A percentile compares a stretch with the other conserved stretches of the same genome.
phyloP scores from a whole-genome alignment of 2,113 vertebrate species.

The Microtus ochrogaster region DNA sequence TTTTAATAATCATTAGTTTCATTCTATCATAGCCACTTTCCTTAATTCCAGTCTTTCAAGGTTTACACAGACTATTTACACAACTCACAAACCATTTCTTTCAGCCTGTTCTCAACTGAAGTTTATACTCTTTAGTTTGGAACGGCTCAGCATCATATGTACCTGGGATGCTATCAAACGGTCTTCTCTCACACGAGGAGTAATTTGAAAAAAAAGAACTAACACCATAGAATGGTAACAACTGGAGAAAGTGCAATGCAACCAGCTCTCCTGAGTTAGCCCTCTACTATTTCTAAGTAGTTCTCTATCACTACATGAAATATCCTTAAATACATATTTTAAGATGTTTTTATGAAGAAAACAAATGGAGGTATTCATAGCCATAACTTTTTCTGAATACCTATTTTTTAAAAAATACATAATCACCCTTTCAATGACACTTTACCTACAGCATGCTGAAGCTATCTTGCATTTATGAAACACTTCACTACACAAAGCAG shows the following conservation, averaged over 20 bases:
- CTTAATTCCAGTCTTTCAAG: not conserved
- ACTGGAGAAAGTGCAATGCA: not conserved
- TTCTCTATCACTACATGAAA: not conserved
- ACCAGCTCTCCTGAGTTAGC: not conserved
- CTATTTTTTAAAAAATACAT: not conserved
- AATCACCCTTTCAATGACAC: not conserved
- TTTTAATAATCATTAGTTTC: constrained; percentile 20
- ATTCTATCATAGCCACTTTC: not conserved
- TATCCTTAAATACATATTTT: not conserved
- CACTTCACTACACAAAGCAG: too few species aligned
- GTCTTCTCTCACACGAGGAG: not conserved
- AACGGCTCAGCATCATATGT: not conserved
- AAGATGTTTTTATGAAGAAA: not conserved
- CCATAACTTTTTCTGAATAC: not conserved
- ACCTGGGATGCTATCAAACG: not conserved
- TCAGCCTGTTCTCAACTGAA: not conserved
- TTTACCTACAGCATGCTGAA: not conserved
- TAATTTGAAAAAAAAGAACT: not conserved
- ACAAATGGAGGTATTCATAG: not conserved
- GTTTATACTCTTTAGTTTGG: not conserved
- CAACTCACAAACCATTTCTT: not conserved
- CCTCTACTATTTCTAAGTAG: not conserved
- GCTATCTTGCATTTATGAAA: not conserved
- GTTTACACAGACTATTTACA: not conserved
- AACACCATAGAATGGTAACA: not conserved